Conservation (phyloP, 2,888 invertebrate genomes). For the Dyspetes luteomarginatus region DNA sequence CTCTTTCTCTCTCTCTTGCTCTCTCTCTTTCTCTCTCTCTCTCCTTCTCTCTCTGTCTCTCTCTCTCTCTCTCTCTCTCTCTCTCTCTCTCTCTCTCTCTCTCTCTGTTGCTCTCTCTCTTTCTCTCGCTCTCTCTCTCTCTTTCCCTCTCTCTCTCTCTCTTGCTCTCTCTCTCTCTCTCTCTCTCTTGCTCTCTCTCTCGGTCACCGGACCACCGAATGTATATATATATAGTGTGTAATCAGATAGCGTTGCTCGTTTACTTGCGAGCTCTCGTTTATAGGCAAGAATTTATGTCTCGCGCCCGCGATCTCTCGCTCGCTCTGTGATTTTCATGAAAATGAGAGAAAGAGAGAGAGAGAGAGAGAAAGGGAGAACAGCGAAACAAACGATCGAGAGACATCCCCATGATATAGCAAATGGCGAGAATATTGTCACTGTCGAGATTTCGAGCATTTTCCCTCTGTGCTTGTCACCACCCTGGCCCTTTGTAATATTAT, state of each 20-base stretch:
- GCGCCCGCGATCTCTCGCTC: conserved; percentile 11
- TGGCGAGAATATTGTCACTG: neutral
- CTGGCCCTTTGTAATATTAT: neutral
- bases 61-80: conserved; percentile 27
- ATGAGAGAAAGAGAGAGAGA: conserved; percentile 31
- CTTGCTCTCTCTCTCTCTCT: conserved; percentile 15
- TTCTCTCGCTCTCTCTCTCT: conserved; percentile 8
- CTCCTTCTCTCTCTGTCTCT: conserved; percentile 11
- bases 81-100: conserved; percentile 11
- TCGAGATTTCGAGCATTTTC: conserved; percentile 15
- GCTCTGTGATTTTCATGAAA: neutral
- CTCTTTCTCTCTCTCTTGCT: conserved; percentile 27
- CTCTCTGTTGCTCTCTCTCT: conserved; percentile 34
- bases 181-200: conserved; percentile 15
- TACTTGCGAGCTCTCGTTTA: conserved; percentile 58
- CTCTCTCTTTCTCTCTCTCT: conserved; percentile 19
- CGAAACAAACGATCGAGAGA: conserved; percentile 46
- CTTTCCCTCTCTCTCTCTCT: conserved; percentile 21
- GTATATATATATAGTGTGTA: conserved; percentile 50
- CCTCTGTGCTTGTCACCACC: conserved; percentile 51
- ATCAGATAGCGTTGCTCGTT: conserved; percentile 68
- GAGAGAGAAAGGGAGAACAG: conserved; percentile 7
- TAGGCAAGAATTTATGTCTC: conserved; percentile 63
- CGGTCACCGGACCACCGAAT: conserved; percentile 43
- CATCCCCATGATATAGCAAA: neutral